These are phyloP conservation scores for Sphenodon punctatus DNA, from an alignment of 2,797 vertebrate genomes.

Conservation along the genomic window DNA sequence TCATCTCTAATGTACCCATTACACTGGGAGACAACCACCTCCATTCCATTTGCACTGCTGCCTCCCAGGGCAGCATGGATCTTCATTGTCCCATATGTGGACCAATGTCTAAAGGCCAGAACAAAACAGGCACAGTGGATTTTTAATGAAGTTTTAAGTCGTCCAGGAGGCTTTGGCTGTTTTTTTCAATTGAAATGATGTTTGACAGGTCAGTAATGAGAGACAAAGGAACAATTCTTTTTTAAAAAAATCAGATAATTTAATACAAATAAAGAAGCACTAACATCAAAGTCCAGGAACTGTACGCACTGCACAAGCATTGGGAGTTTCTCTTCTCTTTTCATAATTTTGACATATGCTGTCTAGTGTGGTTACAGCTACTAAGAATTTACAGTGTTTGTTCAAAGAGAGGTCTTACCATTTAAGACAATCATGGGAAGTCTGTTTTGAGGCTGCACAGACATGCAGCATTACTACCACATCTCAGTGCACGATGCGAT, in stretches of 20 bases:
- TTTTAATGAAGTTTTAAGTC: constrained; percentile 40
- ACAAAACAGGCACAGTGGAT: constrained; percentile 26
- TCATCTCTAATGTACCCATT: no score
- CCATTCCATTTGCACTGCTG: no score
- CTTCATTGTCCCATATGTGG: neutral
- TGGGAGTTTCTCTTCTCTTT: constrained; percentile 75
- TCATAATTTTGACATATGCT: constrained; percentile 73
- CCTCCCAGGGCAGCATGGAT: neutral
- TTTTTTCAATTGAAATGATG: constrained; percentile 71
- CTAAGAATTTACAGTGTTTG: constrained; percentile 71
- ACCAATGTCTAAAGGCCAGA: neutral
- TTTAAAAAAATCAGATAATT: constrained; percentile 61
- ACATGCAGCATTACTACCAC: constrained; percentile 26
- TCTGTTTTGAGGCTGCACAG: constrained; percentile 67
- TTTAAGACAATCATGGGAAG: constrained; percentile 55
- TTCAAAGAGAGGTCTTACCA: constrained; percentile 45
- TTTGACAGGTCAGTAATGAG: constrained; percentile 73
- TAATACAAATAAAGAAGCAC: constrained; percentile 68
- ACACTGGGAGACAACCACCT: no score
- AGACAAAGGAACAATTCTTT: constrained; percentile 63
- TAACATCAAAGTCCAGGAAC: constrained; percentile 77
- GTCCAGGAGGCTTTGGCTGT: constrained; percentile 47
- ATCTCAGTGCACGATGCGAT: constrained; percentile 40
- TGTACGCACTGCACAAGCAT: constrained; percentile 67
- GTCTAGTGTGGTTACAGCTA: constrained; percentile 60